Percentiles rank a stretch among this genome's conserved stretches.
Evolutionary conservation across 2,888 invertebrate genomes (phyloP).

Genomic region (Cerastis leucographa): DNA sequence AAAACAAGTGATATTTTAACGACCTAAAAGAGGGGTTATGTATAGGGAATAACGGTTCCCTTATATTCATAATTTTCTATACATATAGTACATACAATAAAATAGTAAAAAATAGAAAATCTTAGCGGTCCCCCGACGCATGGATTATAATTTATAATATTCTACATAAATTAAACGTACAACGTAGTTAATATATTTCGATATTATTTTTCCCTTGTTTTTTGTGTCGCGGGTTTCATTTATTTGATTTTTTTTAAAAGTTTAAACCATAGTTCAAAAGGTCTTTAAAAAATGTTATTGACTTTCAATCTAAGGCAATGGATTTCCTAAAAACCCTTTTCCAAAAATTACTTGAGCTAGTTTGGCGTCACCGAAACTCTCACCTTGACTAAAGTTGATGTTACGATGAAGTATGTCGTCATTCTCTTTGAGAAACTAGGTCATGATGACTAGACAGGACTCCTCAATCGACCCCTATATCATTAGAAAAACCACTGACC

Average conservation of each 20-base stretch:
- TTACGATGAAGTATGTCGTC: constrained; percentile 17
- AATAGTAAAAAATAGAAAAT: too few relatives aligned
- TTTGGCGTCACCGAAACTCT: neutral
- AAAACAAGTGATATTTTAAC: neutral
- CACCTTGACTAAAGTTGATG: constrained; percentile 21
- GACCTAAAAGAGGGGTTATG: too few relatives aligned
- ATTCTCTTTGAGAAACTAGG: constrained; percentile 23
- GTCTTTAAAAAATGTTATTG: neutral
- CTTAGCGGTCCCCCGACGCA: too few relatives aligned
- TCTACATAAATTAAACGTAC: too few relatives aligned
- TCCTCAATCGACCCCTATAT: neutral
- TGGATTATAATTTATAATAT: too few relatives aligned
- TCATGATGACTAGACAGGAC: constrained; percentile 36
- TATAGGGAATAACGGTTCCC: too few relatives aligned
- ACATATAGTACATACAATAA: too few relatives aligned
- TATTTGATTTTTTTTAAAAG: neutral
- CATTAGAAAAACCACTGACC: constrained; percentile 6
- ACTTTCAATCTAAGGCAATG: neutral
- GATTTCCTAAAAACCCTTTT: constrained; percentile 13
- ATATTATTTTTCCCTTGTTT: too few relatives aligned
- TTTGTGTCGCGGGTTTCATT: too few relatives aligned
- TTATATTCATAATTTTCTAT: too few relatives aligned
- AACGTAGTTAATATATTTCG: too few relatives aligned
- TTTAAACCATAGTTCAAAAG: neutral
- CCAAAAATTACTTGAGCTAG: neutral